Percentiles rank a stretch among this genome's conserved stretches.
phyloP scores from a whole-genome alignment of 1,140 invertebrate genomes.

The Drosophila chauvacae region DNA sequence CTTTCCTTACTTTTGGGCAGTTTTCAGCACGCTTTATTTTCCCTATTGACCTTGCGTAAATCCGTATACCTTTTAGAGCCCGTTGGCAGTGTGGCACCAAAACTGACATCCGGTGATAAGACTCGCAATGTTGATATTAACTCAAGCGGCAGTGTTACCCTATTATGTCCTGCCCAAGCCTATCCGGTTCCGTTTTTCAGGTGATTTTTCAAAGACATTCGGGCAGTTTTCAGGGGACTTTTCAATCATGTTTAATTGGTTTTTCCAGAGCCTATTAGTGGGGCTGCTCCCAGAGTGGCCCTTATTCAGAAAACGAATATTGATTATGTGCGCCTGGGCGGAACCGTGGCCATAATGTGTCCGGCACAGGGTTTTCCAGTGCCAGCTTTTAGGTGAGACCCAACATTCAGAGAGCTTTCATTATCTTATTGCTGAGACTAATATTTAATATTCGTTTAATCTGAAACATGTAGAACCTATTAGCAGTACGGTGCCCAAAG shows the following conservation, averaged over 20 bases:
- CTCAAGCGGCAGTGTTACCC: constrained; percentile 84
- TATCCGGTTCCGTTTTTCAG: constrained; percentile 86
- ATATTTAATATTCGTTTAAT: not conserved
- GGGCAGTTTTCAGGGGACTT: constrained; percentile 38
- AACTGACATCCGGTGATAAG: constrained; percentile 72
- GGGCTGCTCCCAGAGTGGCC: constrained; percentile 87
- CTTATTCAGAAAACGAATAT: constrained; percentile 86
- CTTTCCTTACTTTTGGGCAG: constrained; percentile 33
- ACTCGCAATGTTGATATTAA: constrained; percentile 73
- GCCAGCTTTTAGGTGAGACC: constrained; percentile 87
- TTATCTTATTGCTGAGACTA: not conserved
- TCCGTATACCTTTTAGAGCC: constrained; percentile 40
- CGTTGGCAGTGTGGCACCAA: constrained; percentile 66
- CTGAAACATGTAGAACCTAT: constrained; percentile 87
- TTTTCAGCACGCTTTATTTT: constrained; percentile 14
- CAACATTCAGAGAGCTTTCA: constrained; percentile 34
- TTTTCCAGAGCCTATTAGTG: constrained; percentile 89
- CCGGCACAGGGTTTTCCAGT: constrained; percentile 90
- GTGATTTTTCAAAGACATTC: constrained; percentile 26
- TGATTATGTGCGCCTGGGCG: constrained; percentile 82
- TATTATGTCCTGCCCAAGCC: constrained; percentile 88
- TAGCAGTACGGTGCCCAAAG: constrained; percentile 88
- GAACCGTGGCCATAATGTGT: constrained; percentile 86
- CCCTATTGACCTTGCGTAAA: not conserved
- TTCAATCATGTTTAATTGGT: not conserved